Base-by-base conservation (phyloP, 2,113 vertebrate species). In the Chionis minor region DNA sequence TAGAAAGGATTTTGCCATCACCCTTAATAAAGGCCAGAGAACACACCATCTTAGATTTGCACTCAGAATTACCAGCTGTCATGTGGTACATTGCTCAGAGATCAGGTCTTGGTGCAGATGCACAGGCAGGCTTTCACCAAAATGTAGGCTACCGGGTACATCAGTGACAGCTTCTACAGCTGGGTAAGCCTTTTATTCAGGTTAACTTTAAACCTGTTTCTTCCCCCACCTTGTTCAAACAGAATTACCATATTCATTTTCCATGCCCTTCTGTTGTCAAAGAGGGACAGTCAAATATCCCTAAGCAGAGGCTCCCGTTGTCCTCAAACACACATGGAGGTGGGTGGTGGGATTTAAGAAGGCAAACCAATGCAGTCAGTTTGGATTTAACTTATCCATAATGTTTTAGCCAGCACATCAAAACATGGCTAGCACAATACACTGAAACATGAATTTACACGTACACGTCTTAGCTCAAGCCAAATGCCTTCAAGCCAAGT, bases 71-170 rank as follows among this genome's bases (percentile, higher is more conserved):
- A 35, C 38, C 45, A 81, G 42, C 32, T 86, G 12, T 8, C 49
- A 5, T 6, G 5, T 9, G 47, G 65, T 24, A 69, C 14, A 18
- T 1, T 7, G 55, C 85, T 63, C 26, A 59, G 55, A 58, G 30
- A 71, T 22, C 52, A 65, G 21, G 17, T 62, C 62, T 55, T 79
- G 73, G 38, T n/a, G 32, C 38, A 81, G 55, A 32, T 11, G 28
- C 55, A 73, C 52, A 35, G 66, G 42, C n/a, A 47, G 28, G 24
- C 16, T 81, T 32, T 5, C 69, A 70, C 47, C 84, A 72, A 65
- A 79, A 22, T 0, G 0, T 2, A 30, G 32, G 21, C 38, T 80
- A 70, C 51, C 21, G 18, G 14, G 14, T 18, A 35, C 3, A 3
- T 10, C 42, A 42, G 45, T 3, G 3, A 56, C 23, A 49, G 15